Conservation (phyloP, 2,797 vertebrate species). For the Chelon labrosus region DNA sequence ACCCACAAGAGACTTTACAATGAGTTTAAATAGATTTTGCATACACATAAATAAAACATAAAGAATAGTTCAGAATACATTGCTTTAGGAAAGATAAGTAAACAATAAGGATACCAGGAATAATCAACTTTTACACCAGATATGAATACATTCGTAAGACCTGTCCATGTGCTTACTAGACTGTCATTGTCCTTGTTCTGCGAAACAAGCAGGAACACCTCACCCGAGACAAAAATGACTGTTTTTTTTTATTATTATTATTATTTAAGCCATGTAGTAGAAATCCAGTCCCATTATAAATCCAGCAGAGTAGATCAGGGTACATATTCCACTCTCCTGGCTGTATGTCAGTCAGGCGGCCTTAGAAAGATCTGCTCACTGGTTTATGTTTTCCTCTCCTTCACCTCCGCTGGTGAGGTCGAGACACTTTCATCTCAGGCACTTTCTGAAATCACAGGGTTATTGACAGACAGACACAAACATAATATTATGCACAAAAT, state of each 20-base stretch:
- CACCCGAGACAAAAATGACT: conserved; percentile 13
- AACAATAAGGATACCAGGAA: conserved; percentile 52
- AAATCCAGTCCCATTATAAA: conserved; percentile 38
- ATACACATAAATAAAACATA: conserved; percentile 64
- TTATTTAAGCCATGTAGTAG: conserved; percentile 12
- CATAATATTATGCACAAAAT: conserved; percentile 37
- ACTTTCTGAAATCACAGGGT: conserved; percentile 80
- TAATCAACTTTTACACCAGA: conserved; percentile 56
- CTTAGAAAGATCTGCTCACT: conserved; percentile 8
- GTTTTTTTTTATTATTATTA: conserved; percentile 2
- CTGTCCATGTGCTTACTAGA: conserved; percentile 61
- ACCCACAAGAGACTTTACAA: conserved; percentile 51
- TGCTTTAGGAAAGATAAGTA: conserved; percentile 52
- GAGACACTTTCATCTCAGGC: conserved; percentile 78
- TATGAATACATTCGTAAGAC: conserved; percentile 74
- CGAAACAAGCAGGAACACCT: conserved; percentile 20
- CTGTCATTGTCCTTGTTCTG: conserved; percentile 34
- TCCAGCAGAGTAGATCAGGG: conserved; percentile 19
- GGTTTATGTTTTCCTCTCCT: conserved; percentile 24
- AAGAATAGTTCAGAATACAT: conserved; percentile 43
- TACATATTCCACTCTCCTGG: conserved; percentile 6
- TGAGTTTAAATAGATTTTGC: conserved; percentile 56
- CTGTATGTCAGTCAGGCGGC: background rate
- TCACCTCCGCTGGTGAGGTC: conserved; percentile 44
- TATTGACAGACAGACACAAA: conserved; percentile 47